Evolutionary conservation across 2,888 invertebrate genomes (phyloP).

Genomic region (Dione juno): DNA sequence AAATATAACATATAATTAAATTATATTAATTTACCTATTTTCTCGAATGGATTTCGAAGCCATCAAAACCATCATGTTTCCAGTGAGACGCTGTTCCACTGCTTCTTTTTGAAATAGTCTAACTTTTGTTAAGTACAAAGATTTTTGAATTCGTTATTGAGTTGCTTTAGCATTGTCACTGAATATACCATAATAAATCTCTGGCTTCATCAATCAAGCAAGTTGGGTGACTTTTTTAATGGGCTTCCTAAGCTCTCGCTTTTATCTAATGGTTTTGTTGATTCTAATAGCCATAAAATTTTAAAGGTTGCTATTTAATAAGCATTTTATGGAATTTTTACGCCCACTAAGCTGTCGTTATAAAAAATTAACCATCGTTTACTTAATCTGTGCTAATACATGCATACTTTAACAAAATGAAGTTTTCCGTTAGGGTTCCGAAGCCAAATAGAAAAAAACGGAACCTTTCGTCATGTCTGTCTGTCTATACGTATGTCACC

Average conservation of each 20-base stretch:
- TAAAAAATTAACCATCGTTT: neutral
- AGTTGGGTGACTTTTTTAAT: slow-evolving; percentile 71
- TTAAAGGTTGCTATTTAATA: slow-evolving; percentile 12
- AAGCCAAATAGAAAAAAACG: no score
- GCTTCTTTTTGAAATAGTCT: neutral
- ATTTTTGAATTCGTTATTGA: neutral
- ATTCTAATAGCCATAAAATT: slow-evolving; percentile 43
- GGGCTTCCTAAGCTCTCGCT: slow-evolving; percentile 74
- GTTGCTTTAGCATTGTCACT: slow-evolving; percentile 42
- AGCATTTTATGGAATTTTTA: slow-evolving; percentile 5
- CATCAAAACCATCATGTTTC: no score
- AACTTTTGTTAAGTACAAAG: neutral
- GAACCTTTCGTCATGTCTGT: no score
- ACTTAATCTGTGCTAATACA: slow-evolving; percentile 11
- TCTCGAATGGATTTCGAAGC: no score
- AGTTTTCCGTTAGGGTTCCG: no score
- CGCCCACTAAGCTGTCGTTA: neutral
- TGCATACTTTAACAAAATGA: neutral
- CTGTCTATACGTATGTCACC: no score
- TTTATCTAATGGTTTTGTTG: slow-evolving; percentile 65
- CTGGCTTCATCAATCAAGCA: slow-evolving; percentile 73
- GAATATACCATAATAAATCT: slow-evolving; percentile 79
- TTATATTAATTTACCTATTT: no score
- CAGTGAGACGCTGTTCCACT: no score
- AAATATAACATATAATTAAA: no score